Percentiles rank a stretch among this genome's conserved stretches.
These are phyloP conservation scores for Eonycteris spelaea DNA, from an alignment of 2,113 vertebrate genomes.

Conservation along the genomic window DNA sequence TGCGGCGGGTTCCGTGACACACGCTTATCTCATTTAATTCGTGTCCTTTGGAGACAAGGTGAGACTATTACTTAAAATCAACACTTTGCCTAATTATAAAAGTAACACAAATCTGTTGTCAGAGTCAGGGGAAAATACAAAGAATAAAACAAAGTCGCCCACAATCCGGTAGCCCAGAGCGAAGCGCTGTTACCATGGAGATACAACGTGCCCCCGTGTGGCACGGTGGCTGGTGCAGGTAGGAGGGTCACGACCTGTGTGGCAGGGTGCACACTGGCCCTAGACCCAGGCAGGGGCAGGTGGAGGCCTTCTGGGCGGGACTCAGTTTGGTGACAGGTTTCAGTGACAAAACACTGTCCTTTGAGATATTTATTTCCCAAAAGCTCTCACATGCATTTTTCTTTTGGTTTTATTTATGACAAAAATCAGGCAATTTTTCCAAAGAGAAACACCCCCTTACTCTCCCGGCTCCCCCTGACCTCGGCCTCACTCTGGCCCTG, in stretches of 20 bases:
- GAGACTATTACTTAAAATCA: not conserved
- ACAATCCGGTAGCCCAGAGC: not conserved
- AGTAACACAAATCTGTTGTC: not conserved
- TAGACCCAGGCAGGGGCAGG: not conserved
- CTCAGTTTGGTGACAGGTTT: not conserved
- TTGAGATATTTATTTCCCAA: not conserved
- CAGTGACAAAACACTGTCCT: not conserved
- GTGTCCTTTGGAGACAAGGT: not conserved
- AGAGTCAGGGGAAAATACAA: not conserved
- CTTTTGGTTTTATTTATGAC: not conserved
- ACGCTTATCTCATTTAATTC: not conserved
- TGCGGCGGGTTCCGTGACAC: not conserved
- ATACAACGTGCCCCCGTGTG: too few species aligned
- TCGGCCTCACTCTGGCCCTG: fast-evolving
- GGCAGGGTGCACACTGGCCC: not conserved
- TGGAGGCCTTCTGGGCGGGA: not conserved
- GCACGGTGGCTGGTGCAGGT: too few species aligned
- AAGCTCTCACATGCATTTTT: not conserved
- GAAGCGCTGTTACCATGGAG: not conserved
- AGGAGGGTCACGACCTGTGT: not conserved
- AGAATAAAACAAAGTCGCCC: not conserved
- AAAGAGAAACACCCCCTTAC: not conserved
- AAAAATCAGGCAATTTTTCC: not conserved
- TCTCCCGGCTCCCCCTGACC: not conserved
- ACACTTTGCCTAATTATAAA: not conserved